Percentiles rank a stretch among this genome's conserved stretches.
Evolutionary conservation across 2,113 vertebrate species (phyloP).

Genomic region (Carettochelys insculpta): DNA sequence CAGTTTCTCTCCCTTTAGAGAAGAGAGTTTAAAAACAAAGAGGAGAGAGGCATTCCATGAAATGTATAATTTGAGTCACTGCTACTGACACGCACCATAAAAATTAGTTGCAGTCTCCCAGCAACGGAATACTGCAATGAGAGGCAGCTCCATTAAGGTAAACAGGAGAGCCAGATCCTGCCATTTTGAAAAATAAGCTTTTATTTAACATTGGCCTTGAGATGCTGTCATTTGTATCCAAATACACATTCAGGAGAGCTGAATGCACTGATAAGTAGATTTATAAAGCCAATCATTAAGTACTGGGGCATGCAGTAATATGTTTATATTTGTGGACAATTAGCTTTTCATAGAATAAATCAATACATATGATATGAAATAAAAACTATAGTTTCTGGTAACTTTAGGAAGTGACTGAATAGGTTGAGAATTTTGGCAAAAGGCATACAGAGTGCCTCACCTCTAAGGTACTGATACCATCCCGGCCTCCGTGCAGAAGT

Average conservation of each 20-base stretch:
- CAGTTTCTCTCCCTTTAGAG: not conserved
- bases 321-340: not conserved
- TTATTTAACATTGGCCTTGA: not conserved
- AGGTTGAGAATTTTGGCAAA: not conserved
- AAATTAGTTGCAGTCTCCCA: conserved; percentile 64
- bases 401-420: not conserved
- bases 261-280: not conserved
- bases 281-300: not conserved
- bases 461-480: not conserved
- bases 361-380: not conserved
- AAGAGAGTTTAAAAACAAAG: conserved; percentile 41
- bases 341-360: not conserved
- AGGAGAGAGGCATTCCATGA: conserved; percentile 18
- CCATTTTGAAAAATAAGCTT: conserved; percentile 38
- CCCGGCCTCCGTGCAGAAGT: not conserved
- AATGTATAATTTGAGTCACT: conserved; percentile 42
- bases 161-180: conserved; percentile 42
- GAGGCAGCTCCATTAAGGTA: conserved; percentile 22
- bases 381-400: not conserved
- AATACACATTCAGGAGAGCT: not conserved
- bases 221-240: not conserved
- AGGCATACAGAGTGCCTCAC: not conserved
- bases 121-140: conserved; percentile 38
- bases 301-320: not conserved
- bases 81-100: conserved; percentile 33